Evolutionary conservation across 2,797 vertebrate genomes (phyloP), one percentile per base, ranked within the genome.

Genomic region (Liasis olivaceus): DNA sequence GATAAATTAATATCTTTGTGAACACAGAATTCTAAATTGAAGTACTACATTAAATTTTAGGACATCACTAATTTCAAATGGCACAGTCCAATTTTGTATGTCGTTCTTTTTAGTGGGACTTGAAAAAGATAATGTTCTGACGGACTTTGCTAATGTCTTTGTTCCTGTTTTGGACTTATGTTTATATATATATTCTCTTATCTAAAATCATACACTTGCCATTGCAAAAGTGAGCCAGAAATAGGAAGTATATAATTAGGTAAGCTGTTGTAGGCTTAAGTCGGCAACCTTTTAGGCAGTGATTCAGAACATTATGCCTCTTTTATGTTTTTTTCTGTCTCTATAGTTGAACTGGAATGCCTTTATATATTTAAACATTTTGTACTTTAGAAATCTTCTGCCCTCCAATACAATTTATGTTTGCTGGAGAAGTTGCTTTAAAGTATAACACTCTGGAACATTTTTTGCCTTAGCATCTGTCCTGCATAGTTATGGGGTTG

Each of bases 261-360:
- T 91, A 90, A 88, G 96, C 87, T 0, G 42, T 91, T 96, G 91
- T 94, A 95, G 90, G 69, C 86, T 94, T 96, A 92, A 91, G 13
- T 94, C 95, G 91, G 58, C 94, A 88, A 95, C 95, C 94, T 95
- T 96, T 93, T 92, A 95, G 94, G 95, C 94, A 95, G 42, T 93
- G 95, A 96, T 93, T 95, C 91, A 95, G 87, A 94, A 85, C 87
- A 85, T 95, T 94, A 69, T 95, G 91, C 90, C 88, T 94, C 93
- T 92, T 94, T 94, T 94, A 0, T 94, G 93, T 93, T 94, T 90
- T 47, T 92, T 94, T 77, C 93, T 69, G 89, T 31, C 93, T 58
- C 85, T 89, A 6, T 89, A 92, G 93, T 96, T 87, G 91, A 96
- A 24, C 54, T 66, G 36, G 91, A 93, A 47, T 89, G 4, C 14